These are phyloP conservation scores for Myzus persicae DNA, from an alignment of 1,140 invertebrate species.

Conservation along the genomic window DNA sequence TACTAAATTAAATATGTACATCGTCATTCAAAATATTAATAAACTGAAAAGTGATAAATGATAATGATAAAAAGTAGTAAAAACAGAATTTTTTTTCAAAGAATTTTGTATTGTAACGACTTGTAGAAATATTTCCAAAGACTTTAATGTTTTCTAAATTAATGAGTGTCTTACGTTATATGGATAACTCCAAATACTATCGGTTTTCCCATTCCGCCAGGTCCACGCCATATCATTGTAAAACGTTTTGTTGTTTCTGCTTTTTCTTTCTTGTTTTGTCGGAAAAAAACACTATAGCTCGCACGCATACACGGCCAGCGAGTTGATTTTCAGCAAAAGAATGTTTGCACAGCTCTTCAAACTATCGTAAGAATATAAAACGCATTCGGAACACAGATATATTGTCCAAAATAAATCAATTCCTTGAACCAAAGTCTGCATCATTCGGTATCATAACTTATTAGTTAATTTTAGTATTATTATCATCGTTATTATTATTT, in stretches of 20 bases:
- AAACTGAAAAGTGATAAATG: too few relatives aligned
- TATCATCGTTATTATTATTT: too few relatives aligned
- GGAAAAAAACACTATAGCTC: background rate
- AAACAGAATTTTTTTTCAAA: too few relatives aligned
- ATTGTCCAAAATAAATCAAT: background rate
- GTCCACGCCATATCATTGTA: background rate
- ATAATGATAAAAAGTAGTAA: too few relatives aligned
- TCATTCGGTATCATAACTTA: background rate
- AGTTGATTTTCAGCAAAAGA: background rate
- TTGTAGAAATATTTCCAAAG: background rate
- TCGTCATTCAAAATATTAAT: too few relatives aligned
- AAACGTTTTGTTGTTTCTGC: background rate
- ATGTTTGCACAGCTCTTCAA: background rate
- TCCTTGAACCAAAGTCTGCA: background rate
- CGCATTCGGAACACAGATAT: background rate
- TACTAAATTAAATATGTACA: too few relatives aligned
- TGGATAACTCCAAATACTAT: background rate
- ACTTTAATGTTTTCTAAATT: background rate
- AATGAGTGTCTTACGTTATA: background rate
- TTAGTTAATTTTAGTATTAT: too few relatives aligned
- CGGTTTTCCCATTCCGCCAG: background rate
- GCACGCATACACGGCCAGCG: background rate
- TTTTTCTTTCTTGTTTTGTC: background rate
- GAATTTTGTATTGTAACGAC: too few relatives aligned
- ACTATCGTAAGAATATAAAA: background rate